Base-by-base conservation (phyloP, 2,888 invertebrate genomes). In the Eupithecia dodoneata region DNA sequence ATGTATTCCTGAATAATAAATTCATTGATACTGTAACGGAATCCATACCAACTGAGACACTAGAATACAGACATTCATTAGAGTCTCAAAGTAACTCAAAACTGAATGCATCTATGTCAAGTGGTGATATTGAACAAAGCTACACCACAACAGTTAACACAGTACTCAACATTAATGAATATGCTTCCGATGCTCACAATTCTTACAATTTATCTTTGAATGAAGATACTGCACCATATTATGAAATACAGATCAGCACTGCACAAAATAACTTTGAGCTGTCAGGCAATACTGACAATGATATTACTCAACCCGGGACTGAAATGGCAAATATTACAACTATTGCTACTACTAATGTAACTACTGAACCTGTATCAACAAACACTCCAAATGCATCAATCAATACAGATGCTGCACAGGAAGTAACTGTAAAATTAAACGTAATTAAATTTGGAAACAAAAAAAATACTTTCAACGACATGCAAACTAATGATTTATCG, bases 371-470 rank as follows among this genome's bases (percentile, higher is more conserved):
- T 12, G 30, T 18, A 70, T 15, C 47, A 70, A 13, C 30, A 12
- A 41, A 30, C 30, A 7, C 15, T 3, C 9, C 15, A 10, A 73
- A 30, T 47, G 15, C 12, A 45, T n/a, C 7, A 42, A 13, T 41
- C 12, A 72, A 42, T 41, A 45, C n/a, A 6, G 45, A 55, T n/a
- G 4, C 30, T 13, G 12, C 49, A 9, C 3, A 30, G 3, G n/a
- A 47, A 71, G 66, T 30, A 42, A 59, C 70, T n/a, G 63, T 72
- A 65, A 72, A 65, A 4, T 30, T 18, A n/a, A 66, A 71, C 42
- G 18, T 74, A 7, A 55, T 55, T 12, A 2, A 44, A 44, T 18
- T 47, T 52, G 47, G 13, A 67, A n/a, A 45, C 12, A 30, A 71
- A 44, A 30, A 7, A 9, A 66, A n/a, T 73, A 42, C 3, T 70